Evolutionary conservation across 1,140 invertebrate genomes (phyloP).

Genomic region (Aporrectodea caliginosa): DNA sequence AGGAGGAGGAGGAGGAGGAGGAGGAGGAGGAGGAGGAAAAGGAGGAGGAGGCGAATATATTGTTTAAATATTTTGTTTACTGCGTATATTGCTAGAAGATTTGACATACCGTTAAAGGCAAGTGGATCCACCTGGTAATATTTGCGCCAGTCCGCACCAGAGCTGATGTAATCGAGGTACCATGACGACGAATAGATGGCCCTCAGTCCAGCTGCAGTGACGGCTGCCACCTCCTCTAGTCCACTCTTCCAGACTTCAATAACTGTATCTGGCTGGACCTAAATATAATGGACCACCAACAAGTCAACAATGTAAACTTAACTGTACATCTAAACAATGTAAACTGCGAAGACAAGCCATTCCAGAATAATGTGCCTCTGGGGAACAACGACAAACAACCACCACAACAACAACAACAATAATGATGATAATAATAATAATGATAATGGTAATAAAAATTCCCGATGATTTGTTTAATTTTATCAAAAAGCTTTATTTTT

Average conservation of each 20-base stretch:
- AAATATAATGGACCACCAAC: not conserved
- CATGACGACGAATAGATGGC: constrained; percentile 73
- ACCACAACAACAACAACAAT: not conserved
- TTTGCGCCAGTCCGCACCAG: constrained; percentile 70
- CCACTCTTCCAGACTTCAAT: constrained; percentile 58
- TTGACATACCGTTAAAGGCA: constrained; percentile 56
- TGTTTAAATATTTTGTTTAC: no score
- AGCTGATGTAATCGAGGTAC: constrained; percentile 74
- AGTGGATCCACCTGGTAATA: constrained; percentile 75
- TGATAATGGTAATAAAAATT: not conserved
- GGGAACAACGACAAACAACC: not conserved
- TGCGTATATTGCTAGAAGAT: no score
- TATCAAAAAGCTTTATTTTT: no score
- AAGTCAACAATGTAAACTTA: no score
- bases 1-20: no score
- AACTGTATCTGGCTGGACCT: constrained; percentile 53
- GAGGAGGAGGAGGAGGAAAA: no score
- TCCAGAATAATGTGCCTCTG: not conserved
- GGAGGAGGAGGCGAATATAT: no score
- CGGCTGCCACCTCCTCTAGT: constrained; percentile 55
- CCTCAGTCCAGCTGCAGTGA: constrained; percentile 62
- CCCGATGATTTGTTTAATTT: no score
- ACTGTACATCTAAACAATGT: no score
- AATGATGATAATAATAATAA: not conserved
- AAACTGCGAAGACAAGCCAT: no score